Evolutionary conservation across 2,888 invertebrate species (phyloP).

Genomic region (Argyra leucocephala): DNA sequence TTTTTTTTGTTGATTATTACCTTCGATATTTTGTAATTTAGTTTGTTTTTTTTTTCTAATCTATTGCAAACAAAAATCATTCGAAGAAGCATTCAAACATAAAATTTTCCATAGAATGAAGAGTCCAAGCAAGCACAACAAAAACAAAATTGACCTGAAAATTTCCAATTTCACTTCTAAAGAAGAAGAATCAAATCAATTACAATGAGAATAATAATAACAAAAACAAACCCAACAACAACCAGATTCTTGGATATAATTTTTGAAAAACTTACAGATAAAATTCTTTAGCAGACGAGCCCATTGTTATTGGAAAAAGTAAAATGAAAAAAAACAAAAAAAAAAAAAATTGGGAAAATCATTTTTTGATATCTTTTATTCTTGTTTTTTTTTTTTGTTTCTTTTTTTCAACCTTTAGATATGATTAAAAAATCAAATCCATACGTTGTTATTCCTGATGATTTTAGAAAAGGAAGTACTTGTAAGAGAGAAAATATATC

Average conservation of each 20-base stretch:
- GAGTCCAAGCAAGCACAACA: too few species aligned
- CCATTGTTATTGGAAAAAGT: not conserved
- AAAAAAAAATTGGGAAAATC: not conserved
- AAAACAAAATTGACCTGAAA: too few species aligned
- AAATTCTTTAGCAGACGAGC: too few species aligned
- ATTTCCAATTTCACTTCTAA: too few species aligned
- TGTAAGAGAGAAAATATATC: too few species aligned
- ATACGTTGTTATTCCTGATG: not conserved
- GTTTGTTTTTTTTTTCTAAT: not conserved
- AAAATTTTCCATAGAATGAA: too few species aligned
- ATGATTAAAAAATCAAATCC: conserved; percentile 6
- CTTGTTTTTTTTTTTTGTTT: not conserved
- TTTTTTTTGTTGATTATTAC: not conserved
- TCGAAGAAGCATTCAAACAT: too few species aligned
- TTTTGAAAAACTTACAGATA: too few species aligned
- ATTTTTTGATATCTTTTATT: not conserved
- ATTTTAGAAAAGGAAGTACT: not conserved
- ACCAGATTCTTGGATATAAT: not conserved
- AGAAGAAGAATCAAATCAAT: too few species aligned
- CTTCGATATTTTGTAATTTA: not conserved
- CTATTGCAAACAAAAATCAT: not conserved
- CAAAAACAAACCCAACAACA: not conserved
- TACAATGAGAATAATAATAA: not conserved
- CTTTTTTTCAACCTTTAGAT: not conserved
- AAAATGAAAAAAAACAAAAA: not conserved